These are phyloP conservation scores for Picus viridis DNA, from an alignment of 2,797 vertebrate genomes.

Conservation along the genomic window DNA sequence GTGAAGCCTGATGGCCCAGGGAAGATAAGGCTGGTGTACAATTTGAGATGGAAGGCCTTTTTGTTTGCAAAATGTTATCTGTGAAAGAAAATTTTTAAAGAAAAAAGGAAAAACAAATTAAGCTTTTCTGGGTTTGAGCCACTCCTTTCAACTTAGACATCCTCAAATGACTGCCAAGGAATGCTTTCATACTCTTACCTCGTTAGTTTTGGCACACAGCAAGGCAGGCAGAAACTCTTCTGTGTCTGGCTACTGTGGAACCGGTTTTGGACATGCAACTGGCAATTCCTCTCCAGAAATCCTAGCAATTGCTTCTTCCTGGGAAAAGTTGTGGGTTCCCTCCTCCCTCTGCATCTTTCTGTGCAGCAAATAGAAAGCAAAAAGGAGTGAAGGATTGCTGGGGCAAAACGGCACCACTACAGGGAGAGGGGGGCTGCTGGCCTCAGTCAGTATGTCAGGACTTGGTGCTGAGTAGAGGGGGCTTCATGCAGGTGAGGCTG, in stretches of 20 bases:
- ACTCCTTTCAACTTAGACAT: constrained; percentile 8
- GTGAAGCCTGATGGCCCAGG: not conserved
- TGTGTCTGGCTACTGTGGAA: not conserved
- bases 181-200: constrained; percentile 27
- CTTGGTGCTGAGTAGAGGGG: not conserved
- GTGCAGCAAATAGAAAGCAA: not conserved
- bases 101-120: not conserved
- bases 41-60: not conserved
- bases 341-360: not conserved
- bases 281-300: not conserved
- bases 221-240: not conserved
- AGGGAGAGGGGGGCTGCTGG: fast-evolving
- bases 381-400: not conserved
- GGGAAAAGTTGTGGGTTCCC: not conserved
- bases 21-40: not conserved
- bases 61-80: not conserved
- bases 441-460: fast-evolving
- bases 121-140: not conserved
- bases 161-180: constrained; percentile 23
- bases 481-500: not conserved
- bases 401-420: not conserved
- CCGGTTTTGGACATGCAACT: not conserved
- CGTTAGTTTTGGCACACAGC: not conserved
- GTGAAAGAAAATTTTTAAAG: not conserved
- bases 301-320: not conserved